Percentiles rank a stretch among this genome's conserved stretches.
Conservation (phyloP, 2,888 invertebrate genomes). For the Tetragonula carbonaria region DNA sequence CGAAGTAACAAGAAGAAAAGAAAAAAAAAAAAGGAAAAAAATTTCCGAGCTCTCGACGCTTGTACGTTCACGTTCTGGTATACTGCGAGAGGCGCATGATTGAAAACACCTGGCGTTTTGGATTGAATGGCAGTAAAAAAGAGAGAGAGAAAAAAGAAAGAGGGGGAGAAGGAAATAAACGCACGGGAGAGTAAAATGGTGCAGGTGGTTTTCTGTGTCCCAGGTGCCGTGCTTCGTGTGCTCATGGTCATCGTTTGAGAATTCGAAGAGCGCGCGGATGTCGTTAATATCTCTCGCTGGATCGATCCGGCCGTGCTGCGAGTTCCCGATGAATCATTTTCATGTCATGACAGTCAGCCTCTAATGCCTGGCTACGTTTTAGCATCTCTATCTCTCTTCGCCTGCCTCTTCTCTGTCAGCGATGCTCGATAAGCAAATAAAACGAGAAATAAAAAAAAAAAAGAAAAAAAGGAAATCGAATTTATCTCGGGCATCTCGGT, state of each 20-base stretch:
- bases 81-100: neutral
- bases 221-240: neutral
- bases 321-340: constrained; percentile 77
- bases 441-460: constrained; percentile 26
- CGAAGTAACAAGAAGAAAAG: no score
- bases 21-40: no score
- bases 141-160: neutral
- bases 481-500: constrained; percentile 65
- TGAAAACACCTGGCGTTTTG: constrained; percentile 36
- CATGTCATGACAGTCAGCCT: constrained; percentile 68
- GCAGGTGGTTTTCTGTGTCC: constrained; percentile 45
- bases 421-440: constrained; percentile 51
- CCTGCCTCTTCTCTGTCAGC: constrained; percentile 44
- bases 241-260: constrained; percentile 46
- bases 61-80: neutral
- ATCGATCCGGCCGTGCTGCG: constrained; percentile 74
- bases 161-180: constrained; percentile 9
- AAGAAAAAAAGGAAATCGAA: constrained; percentile 49
- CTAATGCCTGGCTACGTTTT: constrained; percentile 76
- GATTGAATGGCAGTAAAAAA: neutral
- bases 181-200: neutral
- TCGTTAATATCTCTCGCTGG: constrained; percentile 75
- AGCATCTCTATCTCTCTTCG: constrained; percentile 50
- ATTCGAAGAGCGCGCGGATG: constrained; percentile 64
- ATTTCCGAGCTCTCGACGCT: neutral